Evolutionary conservation across 2,797 vertebrate species (phyloP).

Genomic region (Rhinogobio ventralis): DNA sequence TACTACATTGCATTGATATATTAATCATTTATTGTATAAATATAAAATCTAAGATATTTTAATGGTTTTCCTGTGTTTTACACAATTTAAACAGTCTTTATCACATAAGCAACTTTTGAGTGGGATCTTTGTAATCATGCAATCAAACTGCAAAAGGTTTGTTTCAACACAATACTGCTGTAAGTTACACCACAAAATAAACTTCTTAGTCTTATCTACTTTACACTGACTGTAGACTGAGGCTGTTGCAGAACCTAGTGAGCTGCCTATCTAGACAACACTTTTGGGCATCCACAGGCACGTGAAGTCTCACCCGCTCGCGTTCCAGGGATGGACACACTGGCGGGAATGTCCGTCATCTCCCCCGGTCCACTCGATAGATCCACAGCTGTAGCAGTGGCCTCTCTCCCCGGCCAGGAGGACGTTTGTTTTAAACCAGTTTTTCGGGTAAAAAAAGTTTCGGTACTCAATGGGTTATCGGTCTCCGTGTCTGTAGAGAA

Average conservation of each 20-base stretch:
- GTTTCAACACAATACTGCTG: neutral
- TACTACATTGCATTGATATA: neutral
- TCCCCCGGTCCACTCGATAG: slow-evolving; percentile 61
- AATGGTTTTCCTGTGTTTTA: neutral
- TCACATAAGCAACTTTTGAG: neutral
- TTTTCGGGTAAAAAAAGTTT: slow-evolving; percentile 35
- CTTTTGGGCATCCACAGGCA: slow-evolving; percentile 23
- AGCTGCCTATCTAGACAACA: neutral
- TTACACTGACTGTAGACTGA: neutral
- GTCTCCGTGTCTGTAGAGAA: slow-evolving; percentile 57
- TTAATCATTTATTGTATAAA: neutral
- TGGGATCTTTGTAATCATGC: neutral
- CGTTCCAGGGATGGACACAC: slow-evolving; percentile 57
- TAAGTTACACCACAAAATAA: neutral
- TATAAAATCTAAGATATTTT: neutral
- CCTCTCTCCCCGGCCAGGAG: slow-evolving; percentile 19
- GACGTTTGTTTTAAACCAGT: slow-evolving; percentile 48
- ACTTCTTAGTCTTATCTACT: neutral
- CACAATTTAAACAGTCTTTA: neutral
- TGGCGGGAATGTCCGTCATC: slow-evolving; percentile 66
- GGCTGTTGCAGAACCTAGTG: neutral
- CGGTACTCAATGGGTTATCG: slow-evolving; percentile 58
- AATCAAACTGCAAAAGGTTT: neutral
- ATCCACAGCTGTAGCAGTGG: slow-evolving; percentile 39
- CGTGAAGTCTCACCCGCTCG: slow-evolving; percentile 73